phyloP scores from a whole-genome alignment of 2,113 vertebrate genomes.

The Baryphthengus martii region DNA sequence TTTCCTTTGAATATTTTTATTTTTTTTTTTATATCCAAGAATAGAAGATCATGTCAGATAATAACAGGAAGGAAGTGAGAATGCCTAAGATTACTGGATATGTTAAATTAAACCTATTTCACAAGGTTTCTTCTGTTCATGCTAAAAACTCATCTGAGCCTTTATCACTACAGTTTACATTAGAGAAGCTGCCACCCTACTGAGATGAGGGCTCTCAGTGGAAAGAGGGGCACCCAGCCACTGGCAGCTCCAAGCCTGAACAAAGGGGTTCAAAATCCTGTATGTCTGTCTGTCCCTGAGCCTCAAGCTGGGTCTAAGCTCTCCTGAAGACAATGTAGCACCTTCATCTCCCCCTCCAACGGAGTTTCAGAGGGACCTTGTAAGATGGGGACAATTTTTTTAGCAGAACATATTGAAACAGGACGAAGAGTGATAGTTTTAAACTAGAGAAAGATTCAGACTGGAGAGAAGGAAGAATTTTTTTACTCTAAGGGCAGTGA shows the following conservation, averaged over 20 bases:
- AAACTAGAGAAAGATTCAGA: background rate
- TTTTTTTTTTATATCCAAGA: background rate
- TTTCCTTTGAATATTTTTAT: background rate
- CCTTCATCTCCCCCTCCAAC: background rate
- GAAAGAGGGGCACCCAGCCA: background rate
- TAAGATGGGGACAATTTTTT: background rate
- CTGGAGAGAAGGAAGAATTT: background rate
- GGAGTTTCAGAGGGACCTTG: background rate
- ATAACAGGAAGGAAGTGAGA: slow-evolving; percentile 40
- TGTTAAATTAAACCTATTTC: background rate
- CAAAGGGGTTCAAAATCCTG: background rate
- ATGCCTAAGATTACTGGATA: background rate
- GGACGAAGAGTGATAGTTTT: background rate
- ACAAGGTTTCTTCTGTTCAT: background rate
- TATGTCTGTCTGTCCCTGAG: background rate
- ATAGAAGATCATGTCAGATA: background rate
- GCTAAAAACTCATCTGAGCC: background rate
- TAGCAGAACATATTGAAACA: background rate
- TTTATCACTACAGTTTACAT: background rate
- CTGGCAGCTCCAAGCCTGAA: background rate
- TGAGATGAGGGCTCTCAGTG: background rate
- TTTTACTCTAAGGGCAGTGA: background rate
- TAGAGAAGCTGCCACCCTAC: background rate
- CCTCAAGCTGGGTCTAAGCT: background rate
- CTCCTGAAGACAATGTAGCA: background rate